Base-by-base conservation (phyloP, 1,140 invertebrate species). In the Philopotamus ludificatus region DNA sequence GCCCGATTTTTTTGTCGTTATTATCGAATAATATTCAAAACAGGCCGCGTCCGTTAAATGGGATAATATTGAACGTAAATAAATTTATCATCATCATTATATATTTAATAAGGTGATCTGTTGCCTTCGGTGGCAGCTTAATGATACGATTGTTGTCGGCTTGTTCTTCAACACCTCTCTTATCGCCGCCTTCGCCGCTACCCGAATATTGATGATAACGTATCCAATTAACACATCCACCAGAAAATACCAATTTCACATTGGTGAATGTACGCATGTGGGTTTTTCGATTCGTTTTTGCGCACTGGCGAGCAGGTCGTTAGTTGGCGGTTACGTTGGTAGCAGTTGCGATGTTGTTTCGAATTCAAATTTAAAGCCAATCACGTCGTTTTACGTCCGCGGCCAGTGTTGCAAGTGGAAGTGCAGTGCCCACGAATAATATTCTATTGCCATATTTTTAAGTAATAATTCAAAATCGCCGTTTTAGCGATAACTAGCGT, bases 311-410 rank as follows among this genome's bases (percentile, higher is more conserved):
- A 16, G n/a, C 51, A 25, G 26, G n/a, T 34, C 15, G 39, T 55
- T 55, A 34, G 12, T 34, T 50, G 47, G 47, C 47, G 20, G 42
- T 16, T 42, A 60, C 21, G 57, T 60, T 47, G 57, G 57, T 47
- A 60, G 57, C 57, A 60, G 44, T 47, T 20, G 44, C 10, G 7
- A 16, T 47, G 44, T 60, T 60, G 57, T 60, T 47, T 60, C 57
- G 21, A 49, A 60, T 60, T 60, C 57, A 60, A 60, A 60, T 60
- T 60, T 47, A 57, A 25, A 60, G 47, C 42, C 57, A 47, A 60
- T 60, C 57, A 60, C 57, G 22, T 47, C 42, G 16, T 41, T 10
- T 44, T 57, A 57, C n/a, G 20, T 18, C 51, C 9, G 39, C 16
- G 28, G 45, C 57, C 57, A 21, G 15, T 16, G 44, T 47, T 20